Evolutionary conservation across 2,888 invertebrate genomes (phyloP).

Genomic region (Macropis europaea): DNA sequence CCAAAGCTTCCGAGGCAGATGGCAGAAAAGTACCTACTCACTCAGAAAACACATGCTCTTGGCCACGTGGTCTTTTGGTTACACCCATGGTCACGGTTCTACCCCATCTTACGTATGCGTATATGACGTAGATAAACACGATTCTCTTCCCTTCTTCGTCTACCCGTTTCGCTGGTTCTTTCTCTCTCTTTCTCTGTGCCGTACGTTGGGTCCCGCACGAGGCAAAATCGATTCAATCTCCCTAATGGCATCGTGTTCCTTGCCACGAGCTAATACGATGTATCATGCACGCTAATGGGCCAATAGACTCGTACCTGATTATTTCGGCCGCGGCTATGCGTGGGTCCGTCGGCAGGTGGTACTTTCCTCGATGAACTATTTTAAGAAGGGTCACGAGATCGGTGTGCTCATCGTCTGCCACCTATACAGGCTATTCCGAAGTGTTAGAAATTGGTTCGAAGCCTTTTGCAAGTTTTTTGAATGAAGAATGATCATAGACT

Average conservation of each 20-base stretch:
- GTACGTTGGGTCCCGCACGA: constrained; percentile 51
- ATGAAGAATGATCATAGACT: too few relatives aligned
- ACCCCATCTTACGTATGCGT: constrained; percentile 64
- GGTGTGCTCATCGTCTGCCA: constrained; percentile 5
- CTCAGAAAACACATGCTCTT: constrained; percentile 70
- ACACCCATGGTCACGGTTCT: constrained; percentile 60
- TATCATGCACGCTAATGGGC: constrained; percentile 71
- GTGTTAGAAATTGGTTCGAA: too few relatives aligned
- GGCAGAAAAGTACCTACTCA: constrained; percentile 65
- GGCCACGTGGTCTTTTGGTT: constrained; percentile 68
- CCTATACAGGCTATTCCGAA: constrained; percentile 13
- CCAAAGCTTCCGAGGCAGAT: constrained; percentile 65
- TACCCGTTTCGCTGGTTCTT: neutral
- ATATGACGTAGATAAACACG: constrained; percentile 60
- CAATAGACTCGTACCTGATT: constrained; percentile 68
- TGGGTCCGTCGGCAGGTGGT: constrained; percentile 65
- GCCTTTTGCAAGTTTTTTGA: neutral
- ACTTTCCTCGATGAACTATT: constrained; percentile 46
- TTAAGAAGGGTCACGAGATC: constrained; percentile 46
- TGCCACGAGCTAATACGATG: constrained; percentile 72
- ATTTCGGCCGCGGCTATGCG: constrained; percentile 60
- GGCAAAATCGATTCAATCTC: constrained; percentile 69
- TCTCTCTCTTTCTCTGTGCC: constrained; percentile 1
- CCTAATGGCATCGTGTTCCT: constrained; percentile 70
- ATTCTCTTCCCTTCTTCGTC: constrained; percentile 42